phyloP scores from a whole-genome alignment of 2,797 vertebrate genomes.

The Poecilia wingei region DNA sequence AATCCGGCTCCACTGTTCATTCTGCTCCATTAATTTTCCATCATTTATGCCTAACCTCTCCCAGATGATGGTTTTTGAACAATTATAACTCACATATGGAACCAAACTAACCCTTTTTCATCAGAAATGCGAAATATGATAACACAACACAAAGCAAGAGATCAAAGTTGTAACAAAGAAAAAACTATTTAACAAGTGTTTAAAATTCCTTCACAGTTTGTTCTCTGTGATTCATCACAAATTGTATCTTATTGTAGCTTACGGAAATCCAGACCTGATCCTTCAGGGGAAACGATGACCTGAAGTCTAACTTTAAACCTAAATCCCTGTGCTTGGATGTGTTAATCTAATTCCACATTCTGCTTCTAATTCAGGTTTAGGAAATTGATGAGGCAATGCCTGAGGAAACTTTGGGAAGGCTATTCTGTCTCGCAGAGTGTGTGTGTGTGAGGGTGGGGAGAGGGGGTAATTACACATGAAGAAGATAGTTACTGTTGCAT shows the following conservation, averaged over 20 bases:
- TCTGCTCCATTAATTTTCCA: background rate
- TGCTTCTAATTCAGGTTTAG: slow-evolving; percentile 62
- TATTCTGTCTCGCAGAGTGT: slow-evolving; percentile 35
- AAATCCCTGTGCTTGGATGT: slow-evolving; percentile 21
- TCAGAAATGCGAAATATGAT: slow-evolving; percentile 6
- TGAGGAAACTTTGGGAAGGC: slow-evolving; percentile 37
- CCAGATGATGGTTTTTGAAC: background rate
- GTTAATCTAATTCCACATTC: slow-evolving; percentile 61
- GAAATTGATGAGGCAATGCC: slow-evolving; percentile 41
- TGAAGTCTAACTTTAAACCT: slow-evolving; percentile 40
- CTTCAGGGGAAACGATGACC: slow-evolving; percentile 42
- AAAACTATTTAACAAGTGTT: slow-evolving; percentile 31
- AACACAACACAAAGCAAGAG: slow-evolving; percentile 22
- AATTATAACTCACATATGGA: background rate
- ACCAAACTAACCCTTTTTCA: slow-evolving; percentile 9
- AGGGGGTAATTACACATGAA: slow-evolving; percentile 71
- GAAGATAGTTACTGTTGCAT: slow-evolving; percentile 61
- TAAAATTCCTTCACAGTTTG: slow-evolving; percentile 13
- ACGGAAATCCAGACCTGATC: slow-evolving; percentile 27
- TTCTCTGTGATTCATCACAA: slow-evolving; percentile 32
- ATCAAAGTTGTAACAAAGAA: slow-evolving; percentile 9
- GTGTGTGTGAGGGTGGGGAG: slow-evolving; percentile 12
- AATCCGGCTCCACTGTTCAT: background rate
- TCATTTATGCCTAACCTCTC: slow-evolving; percentile 9
- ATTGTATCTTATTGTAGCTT: slow-evolving; percentile 20